phyloP scores from a whole-genome alignment of 2,113 vertebrate species.

The Miniopterus natalensis region DNA sequence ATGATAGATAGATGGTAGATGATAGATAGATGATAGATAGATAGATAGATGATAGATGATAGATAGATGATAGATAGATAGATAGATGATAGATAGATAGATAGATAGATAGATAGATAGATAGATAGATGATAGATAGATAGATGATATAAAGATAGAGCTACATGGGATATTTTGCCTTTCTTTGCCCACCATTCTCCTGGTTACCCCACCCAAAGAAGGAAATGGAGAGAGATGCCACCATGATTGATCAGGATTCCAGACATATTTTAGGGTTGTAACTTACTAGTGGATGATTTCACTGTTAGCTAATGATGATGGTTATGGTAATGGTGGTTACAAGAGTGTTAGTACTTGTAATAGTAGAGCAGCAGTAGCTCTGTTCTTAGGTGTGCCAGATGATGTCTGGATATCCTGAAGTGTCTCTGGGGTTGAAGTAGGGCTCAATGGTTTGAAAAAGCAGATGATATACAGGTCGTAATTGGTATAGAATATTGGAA shows the following conservation, averaged over 20 bases:
- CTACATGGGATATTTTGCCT: not conserved
- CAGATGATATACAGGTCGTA: not conserved
- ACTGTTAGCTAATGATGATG: not conserved
- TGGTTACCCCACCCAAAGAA: not conserved
- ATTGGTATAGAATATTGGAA: not conserved
- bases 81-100: too few relatives aligned
- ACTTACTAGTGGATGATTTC: not conserved
- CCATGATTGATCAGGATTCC: not conserved
- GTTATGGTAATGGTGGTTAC: not conserved
- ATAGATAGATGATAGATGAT: too few relatives aligned
- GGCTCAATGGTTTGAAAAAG: not conserved
- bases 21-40: too few relatives aligned
- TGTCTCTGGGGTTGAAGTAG: not conserved
- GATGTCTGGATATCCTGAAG: not conserved
- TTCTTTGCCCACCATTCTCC: not conserved
- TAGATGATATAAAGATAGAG: not conserved
- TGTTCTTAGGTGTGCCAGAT: not conserved
- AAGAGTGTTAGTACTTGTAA: not conserved
- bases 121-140: not conserved
- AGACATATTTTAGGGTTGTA: not conserved
- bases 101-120: too few relatives aligned
- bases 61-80: too few relatives aligned
- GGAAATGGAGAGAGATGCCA: not conserved
- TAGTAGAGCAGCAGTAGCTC: not conserved
- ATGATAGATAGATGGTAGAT: too few relatives aligned